Conservation (phyloP, 2,113 vertebrate genomes). For the Catharus minimus region DNA sequence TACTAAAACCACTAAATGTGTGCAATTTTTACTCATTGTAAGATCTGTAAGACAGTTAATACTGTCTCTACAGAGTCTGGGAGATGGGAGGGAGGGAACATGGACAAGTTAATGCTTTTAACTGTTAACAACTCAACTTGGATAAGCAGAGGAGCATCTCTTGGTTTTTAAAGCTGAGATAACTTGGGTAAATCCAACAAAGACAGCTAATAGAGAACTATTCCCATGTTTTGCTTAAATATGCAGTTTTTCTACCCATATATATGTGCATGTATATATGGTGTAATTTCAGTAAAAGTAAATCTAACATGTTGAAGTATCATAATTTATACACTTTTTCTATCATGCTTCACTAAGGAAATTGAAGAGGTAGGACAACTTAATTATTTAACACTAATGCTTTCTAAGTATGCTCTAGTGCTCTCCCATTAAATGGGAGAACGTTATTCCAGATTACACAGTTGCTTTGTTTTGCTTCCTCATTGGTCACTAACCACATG, state of each 20-base stretch:
- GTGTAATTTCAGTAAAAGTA: slow-evolving; percentile 69
- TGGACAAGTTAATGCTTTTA: not conserved
- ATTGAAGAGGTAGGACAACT: slow-evolving; percentile 97
- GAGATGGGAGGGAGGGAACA: slow-evolving; percentile 8
- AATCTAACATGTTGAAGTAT: slow-evolving; percentile 67
- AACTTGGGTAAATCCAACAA: not conserved
- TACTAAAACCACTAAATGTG: not conserved
- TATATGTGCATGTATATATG: slow-evolving; percentile 66
- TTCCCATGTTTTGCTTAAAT: slow-evolving; percentile 28
- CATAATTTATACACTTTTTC: slow-evolving; percentile 90
- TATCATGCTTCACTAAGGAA: slow-evolving; percentile 95
- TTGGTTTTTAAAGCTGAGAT: slow-evolving; percentile 22
- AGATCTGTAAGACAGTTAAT: slow-evolving; percentile 18
- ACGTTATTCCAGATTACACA: slow-evolving; percentile 8
- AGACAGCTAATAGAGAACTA: not conserved
- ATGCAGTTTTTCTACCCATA: slow-evolving; percentile 44
- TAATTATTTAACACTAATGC: slow-evolving; percentile 70
- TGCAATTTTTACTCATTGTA: not conserved
- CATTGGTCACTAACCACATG: slow-evolving; percentile 60
- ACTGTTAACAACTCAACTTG: not conserved
- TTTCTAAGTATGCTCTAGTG: slow-evolving; percentile 56
- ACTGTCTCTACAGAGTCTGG: not conserved
- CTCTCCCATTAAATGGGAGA: slow-evolving; percentile 56
- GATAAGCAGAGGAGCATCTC: not conserved
- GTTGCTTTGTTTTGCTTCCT: slow-evolving; percentile 69